Conservation (phyloP, 2,888 invertebrate genomes). For the Phragmatobia fuliginosa region DNA sequence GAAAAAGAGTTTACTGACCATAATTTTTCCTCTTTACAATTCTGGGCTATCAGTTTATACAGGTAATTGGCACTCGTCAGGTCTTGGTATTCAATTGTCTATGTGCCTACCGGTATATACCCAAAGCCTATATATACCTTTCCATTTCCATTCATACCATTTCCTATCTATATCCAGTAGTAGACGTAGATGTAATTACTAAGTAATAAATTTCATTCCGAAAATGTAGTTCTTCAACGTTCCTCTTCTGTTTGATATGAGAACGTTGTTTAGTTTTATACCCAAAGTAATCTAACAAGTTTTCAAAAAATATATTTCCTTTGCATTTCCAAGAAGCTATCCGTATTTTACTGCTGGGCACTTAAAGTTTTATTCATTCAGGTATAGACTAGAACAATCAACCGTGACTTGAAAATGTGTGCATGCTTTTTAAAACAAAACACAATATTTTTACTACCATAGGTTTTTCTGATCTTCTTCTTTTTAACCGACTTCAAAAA, state of each 20-base stretch:
- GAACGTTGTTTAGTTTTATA: not conserved
- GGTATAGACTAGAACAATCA: constrained; percentile 14
- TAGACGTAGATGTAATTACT: too few species aligned
- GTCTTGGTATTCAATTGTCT: too few species aligned
- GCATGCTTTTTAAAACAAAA: constrained; percentile 5
- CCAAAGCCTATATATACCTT: too few species aligned
- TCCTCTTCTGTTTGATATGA: not conserved
- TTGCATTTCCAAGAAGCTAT: not conserved
- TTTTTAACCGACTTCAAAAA: too few species aligned
- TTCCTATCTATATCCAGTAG: too few species aligned
- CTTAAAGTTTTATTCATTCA: constrained; percentile 1
- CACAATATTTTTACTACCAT: constrained; percentile 8
- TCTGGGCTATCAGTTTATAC: too few species aligned
- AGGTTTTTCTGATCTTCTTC: not conserved
- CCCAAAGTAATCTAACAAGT: constrained; percentile 4
- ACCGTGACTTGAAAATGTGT: constrained; percentile 5
- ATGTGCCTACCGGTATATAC: too few species aligned
- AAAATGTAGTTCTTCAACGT: not conserved
- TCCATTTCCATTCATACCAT: too few species aligned
- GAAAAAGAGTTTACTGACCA: too few species aligned
- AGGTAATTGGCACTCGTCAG: too few species aligned
- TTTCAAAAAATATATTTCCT: not conserved
- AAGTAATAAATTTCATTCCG: too few species aligned
- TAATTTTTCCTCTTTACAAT: too few species aligned
- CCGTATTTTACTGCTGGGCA: not conserved